Base-by-base conservation (phyloP, 2,113 vertebrate genomes). In the Ovibos moschatus region DNA sequence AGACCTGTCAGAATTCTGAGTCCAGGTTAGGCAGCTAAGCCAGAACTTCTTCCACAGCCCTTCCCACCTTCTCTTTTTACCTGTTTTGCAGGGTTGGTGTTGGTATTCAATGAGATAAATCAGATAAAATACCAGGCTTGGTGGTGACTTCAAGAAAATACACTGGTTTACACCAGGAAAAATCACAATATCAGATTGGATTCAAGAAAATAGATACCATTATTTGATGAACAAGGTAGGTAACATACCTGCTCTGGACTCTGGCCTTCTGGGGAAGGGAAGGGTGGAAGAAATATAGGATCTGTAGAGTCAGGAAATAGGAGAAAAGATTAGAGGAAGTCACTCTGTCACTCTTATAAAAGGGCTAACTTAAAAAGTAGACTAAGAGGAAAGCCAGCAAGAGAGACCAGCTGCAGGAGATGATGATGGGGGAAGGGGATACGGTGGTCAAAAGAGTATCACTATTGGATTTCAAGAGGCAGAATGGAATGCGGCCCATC, bases 401-500 rank as follows among this genome's bases (percentile, higher is more conserved):
- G 85, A 92, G 67, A 94, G 55, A 50, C 27, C 15, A 87, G 79
- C 21, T 89, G 55, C 58, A 93, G 89, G 87, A 87, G 50, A 93
- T 62, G 58, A 30, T 55, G 91, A 55, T 78, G 50, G 40, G 87
- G 17, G 27, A 30, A 13, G 47, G 5, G 3, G 3, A 4, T 4
- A 7, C 9, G 27, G 50, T 33, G n/a, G 50, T 82, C 62, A 64
- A 67, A 16, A 85, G 71, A 87, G 58, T 45, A 47, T 53, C 28
- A 6, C 81, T 43, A 15, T 50, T 47, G 82, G 78, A 95, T 85
- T 96, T 93, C 93, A 71, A 89, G 95, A 97, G 88, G 47, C 89
- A 27, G 50, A 89, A 57, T 71, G 95, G 91, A 96, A 97, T 94
- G 86, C 82, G 78, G 50, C 43, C 94, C 43, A 17, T 94, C 93